Evolutionary conservation across 2,113 vertebrate genomes (phyloP), one percentile per base, ranked within the genome.

Genomic region (Sialia sialis): DNA sequence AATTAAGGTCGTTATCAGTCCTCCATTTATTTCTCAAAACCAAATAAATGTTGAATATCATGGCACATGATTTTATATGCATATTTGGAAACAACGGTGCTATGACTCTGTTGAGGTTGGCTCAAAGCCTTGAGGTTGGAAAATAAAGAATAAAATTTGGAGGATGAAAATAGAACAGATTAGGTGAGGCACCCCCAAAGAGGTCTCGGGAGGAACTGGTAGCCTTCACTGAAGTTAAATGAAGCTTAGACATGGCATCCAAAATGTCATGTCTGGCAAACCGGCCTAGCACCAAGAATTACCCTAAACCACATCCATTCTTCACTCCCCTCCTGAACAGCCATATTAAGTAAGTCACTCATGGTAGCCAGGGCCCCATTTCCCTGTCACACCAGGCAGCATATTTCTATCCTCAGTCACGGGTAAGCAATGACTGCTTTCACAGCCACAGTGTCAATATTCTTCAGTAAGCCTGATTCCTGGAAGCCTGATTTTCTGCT

Each of bases 281-380:
- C 18, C 27, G 51, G 74, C 48, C 69, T 15, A 51, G 22, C 48
- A 69, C 23, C 39, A 79, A 44, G 64, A 79, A 36, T 18, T 29
- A 59, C 49, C 48, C 72, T 59, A 56, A 72, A 79, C 11, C 36
- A 60, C 3, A 6, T 22, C 49, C 48, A n/a, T 9, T 79, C 51
- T 68, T 75, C n/a, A 38, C 38, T 41, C 0, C 1, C 23, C 10
- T 72, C 43, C 43, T 82, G 43, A 90, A 52, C 13, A 38, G 46
- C 12, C 0, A 0, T 26, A 62, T 18, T 27, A 55, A 17, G 12
- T n/a, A 11, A 60, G 22, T 82, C 56, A 43, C 18, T 25, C 1
- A 3, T 7, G 43, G 51, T 3, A 70, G 29, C 6, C 55, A 84
- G 39, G 25, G 69, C 3, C 48, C 48, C 52, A n/a, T 59, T 82